Conservation (phyloP, 2,888 invertebrate genomes). For the Tachystola acroxantha region DNA sequence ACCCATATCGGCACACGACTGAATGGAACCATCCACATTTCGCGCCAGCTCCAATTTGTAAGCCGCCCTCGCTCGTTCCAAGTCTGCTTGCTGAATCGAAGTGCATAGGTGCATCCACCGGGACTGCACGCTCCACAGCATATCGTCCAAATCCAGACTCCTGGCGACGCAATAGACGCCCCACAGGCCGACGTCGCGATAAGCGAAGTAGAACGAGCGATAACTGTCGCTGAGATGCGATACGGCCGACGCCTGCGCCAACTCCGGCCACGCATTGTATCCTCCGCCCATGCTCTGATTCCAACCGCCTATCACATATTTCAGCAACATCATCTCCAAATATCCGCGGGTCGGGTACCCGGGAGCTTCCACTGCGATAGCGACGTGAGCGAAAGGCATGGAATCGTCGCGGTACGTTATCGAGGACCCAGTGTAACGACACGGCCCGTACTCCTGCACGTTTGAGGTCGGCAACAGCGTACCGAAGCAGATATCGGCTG, state of each 20-base stretch:
- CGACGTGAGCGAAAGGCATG: constrained; percentile 55
- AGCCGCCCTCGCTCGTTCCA: constrained; percentile 41
- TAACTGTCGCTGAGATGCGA: constrained; percentile 47
- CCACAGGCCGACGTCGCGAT: constrained; percentile 63
- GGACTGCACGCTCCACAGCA: constrained; percentile 46
- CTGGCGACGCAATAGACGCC: constrained; percentile 61
- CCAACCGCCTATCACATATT: constrained; percentile 58
- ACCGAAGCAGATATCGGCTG: constrained; percentile 75
- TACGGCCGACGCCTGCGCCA: constrained; percentile 41
- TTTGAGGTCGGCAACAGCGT: constrained; percentile 36
- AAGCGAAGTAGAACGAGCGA: constrained; percentile 61
- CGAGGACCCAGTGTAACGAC: constrained; percentile 34
- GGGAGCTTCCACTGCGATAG: constrained; percentile 65
- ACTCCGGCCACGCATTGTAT: constrained; percentile 32
- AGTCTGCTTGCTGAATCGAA: constrained; percentile 31
- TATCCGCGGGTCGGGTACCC: constrained; percentile 47
- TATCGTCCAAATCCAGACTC: constrained; percentile 43
- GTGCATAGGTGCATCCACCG: constrained; percentile 57
- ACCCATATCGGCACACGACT: constrained; percentile 51
- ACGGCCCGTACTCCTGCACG: constrained; percentile 23
- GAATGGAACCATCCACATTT: constrained; percentile 32
- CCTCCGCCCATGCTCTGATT: constrained; percentile 41
- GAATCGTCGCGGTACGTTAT: constrained; percentile 49
- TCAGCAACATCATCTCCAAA: constrained; percentile 43
- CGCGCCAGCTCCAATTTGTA: constrained; percentile 42